Percentiles rank a stretch among this genome's conserved stretches.
These are phyloP conservation scores for Molorchus minor DNA, from an alignment of 2,888 invertebrate species.

Conservation along the genomic window DNA sequence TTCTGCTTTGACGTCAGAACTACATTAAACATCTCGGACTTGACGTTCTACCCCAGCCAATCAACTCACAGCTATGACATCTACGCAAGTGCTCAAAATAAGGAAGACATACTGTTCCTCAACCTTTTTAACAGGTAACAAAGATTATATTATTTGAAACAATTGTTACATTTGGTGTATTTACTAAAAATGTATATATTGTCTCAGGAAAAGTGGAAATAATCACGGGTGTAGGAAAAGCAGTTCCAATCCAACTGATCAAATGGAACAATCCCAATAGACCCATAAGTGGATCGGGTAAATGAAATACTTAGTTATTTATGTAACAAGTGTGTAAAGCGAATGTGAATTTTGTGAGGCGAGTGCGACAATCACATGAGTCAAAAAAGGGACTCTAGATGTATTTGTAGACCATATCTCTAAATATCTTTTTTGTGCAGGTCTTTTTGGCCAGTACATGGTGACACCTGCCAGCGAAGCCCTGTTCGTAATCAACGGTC, in stretches of 20 bases:
- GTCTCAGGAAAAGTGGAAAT: conserved; percentile 76
- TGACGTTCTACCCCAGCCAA: conserved; percentile 77
- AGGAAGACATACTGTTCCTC: conserved; percentile 76
- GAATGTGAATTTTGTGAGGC: too few species aligned
- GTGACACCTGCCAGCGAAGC: conserved; percentile 76
- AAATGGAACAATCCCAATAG: conserved; percentile 74
- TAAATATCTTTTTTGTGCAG: conserved; percentile 51
- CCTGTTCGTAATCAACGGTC: conserved; percentile 76
- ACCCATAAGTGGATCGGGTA: conserved; percentile 71
- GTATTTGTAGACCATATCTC: too few species aligned
- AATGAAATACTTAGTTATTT: too few species aligned
- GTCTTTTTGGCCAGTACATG: conserved; percentile 77
- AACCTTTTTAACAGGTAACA: too few species aligned
- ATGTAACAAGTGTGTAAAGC: too few species aligned
- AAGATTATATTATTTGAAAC: too few species aligned
- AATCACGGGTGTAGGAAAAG: conserved; percentile 76
- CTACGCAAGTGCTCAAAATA: conserved; percentile 76
- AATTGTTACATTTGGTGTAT: background rate
- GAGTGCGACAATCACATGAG: too few species aligned
- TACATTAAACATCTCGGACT: conserved; percentile 75
- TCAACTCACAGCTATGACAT: conserved; percentile 78
- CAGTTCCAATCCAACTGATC: conserved; percentile 66
- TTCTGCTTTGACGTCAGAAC: conserved; percentile 80
- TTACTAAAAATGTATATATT: conserved; percentile 3
- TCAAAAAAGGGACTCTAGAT: too few species aligned